These are phyloP conservation scores for Channa argus DNA, from an alignment of 2,113 vertebrate genomes.

Conservation along the genomic window DNA sequence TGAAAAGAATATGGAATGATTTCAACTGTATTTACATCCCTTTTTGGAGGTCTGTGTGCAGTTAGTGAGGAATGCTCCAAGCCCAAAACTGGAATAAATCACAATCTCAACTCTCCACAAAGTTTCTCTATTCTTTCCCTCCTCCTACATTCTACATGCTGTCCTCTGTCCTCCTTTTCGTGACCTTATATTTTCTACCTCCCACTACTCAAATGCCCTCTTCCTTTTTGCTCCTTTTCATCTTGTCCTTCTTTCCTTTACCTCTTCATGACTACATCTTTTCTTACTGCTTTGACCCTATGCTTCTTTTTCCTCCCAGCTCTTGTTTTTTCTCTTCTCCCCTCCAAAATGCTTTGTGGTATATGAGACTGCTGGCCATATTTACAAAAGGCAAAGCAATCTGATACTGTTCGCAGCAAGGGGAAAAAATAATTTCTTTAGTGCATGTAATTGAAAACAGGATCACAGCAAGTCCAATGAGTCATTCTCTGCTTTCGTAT, in stretches of 20 bases:
- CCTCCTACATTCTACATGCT: slow-evolving; percentile 44
- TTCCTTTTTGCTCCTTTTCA: slow-evolving; percentile 48
- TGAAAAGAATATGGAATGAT: slow-evolving; percentile 8
- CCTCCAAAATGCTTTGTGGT: slow-evolving; percentile 45
- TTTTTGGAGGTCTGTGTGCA: slow-evolving; percentile 49
- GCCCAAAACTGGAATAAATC: slow-evolving; percentile 64
- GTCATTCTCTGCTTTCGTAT: slow-evolving; percentile 49
- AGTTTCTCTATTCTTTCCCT: neutral
- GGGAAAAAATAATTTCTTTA: slow-evolving; percentile 37
- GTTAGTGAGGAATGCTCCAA: slow-evolving; percentile 60
- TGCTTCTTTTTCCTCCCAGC: slow-evolving; percentile 5
- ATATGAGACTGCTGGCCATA: slow-evolving; percentile 40
- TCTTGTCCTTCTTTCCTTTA: slow-evolving; percentile 10
- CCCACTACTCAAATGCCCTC: slow-evolving; percentile 15
- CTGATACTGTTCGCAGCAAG: slow-evolving; percentile 39
- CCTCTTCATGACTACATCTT: slow-evolving; percentile 1
- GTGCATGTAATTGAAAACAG: slow-evolving; percentile 81
- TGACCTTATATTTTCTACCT: slow-evolving; percentile 46
- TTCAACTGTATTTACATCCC: slow-evolving; percentile 49
- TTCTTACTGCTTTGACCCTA: neutral
- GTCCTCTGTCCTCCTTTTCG: slow-evolving; percentile 53
- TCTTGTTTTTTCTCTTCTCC: slow-evolving; percentile 32
- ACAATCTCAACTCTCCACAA: slow-evolving; percentile 25
- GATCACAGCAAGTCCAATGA: slow-evolving; percentile 46
- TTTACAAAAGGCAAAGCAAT: slow-evolving; percentile 63